A percentile compares a stretch with the other conserved stretches of the same genome.
These are phyloP conservation scores for Euthynnus affinis DNA, from an alignment of 2,797 vertebrate genomes.

Conservation along the genomic window DNA sequence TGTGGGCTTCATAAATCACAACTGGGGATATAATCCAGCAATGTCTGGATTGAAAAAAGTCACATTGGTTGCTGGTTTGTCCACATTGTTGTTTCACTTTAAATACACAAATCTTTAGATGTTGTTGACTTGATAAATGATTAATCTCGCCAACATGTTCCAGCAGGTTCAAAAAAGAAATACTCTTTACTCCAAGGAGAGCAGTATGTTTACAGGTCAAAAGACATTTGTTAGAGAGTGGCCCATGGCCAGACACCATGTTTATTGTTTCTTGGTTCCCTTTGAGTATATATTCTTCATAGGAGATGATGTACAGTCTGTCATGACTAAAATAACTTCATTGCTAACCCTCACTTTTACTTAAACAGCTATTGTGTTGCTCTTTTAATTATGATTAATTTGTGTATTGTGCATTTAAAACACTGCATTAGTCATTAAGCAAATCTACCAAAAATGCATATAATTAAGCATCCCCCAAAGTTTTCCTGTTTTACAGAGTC, in stretches of 20 bases:
- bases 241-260: constrained; percentile 8
- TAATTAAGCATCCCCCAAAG: constrained; percentile 39
- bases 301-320: not conserved
- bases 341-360: constrained; percentile 26
- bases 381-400: constrained; percentile 61
- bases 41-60: not conserved
- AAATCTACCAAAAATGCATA: constrained; percentile 25
- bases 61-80: not conserved
- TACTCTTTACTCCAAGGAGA: not conserved
- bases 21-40: not conserved
- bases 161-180: constrained; percentile 6
- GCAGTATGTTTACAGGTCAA: not conserved
- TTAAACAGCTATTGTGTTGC: constrained; percentile 35
- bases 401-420: constrained; percentile 56
- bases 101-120: not conserved
- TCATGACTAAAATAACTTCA: not conserved
- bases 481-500: constrained; percentile 46
- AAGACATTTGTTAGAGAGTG: not conserved
- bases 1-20: not conserved
- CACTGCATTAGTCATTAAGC: constrained; percentile 43
- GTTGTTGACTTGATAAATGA: not conserved
- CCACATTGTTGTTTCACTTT: not conserved
- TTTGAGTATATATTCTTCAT: not conserved
- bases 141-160: not conserved
- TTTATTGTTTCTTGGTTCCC: not conserved